Conservation (phyloP, 2,113 vertebrate species). For the Cyprinodon brontotheroides region DNA sequence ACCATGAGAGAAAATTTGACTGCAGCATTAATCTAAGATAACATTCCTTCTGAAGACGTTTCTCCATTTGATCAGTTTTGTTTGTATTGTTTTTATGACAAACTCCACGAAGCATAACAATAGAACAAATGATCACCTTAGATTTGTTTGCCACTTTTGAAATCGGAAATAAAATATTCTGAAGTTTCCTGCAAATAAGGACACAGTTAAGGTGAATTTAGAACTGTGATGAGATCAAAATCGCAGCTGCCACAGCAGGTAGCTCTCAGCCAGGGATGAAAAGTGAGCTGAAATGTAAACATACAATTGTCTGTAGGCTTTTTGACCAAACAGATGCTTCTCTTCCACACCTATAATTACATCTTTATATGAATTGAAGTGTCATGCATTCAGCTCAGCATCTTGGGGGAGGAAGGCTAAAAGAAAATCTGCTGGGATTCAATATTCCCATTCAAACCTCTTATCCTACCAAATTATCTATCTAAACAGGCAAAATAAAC, state of each 20-base stretch:
- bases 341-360: constrained; percentile 40
- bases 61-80: background rate
- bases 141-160: constrained; percentile 27
- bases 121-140: constrained; percentile 18
- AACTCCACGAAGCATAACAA: background rate
- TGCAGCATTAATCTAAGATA: background rate
- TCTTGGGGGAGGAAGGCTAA: constrained; percentile 7
- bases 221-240: constrained; percentile 36
- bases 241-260: constrained; percentile 41
- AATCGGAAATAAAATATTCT: constrained; percentile 30
- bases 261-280: constrained; percentile 33
- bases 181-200: constrained; percentile 25
- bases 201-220: constrained; percentile 41
- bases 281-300: constrained; percentile 50
- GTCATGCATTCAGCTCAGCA: constrained; percentile 17
- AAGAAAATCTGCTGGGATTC: constrained; percentile 32
- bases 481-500: constrained; percentile 31
- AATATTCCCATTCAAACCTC: constrained; percentile 19
- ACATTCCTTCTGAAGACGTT: background rate
- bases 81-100: background rate
- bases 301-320: constrained; percentile 37
- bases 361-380: constrained; percentile 24
- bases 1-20: background rate
- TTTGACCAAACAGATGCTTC: constrained; percentile 38
- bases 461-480: constrained; percentile 26